A percentile compares a stretch with the other conserved stretches of the same genome.
Evolutionary conservation across 2,888 invertebrate genomes (phyloP).

Genomic region (Belgica antarctica): DNA sequence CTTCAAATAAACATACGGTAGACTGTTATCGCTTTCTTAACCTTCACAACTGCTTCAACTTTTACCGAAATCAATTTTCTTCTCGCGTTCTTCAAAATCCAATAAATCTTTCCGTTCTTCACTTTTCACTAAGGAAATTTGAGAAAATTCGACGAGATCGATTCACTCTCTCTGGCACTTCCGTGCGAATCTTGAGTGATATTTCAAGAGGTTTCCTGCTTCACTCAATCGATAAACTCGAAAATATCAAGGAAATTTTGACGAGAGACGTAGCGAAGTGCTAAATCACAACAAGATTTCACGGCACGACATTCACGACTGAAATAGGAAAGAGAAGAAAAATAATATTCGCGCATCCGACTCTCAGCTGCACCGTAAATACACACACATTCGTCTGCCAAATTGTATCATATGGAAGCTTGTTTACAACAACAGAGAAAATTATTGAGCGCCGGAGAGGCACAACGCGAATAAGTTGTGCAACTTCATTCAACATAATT

Average conservation of each 20-base stretch:
- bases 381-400: background rate
- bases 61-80: background rate
- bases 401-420: background rate
- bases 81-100: background rate
- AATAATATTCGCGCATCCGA: slow-evolving; percentile 4
- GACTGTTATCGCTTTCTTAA: background rate
- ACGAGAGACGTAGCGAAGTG: background rate
- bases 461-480: background rate
- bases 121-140: background rate
- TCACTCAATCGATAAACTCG: too few species aligned
- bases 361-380: slow-evolving; percentile 31
- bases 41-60: background rate
- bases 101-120: background rate
- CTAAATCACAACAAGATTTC: slow-evolving; percentile 7
- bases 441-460: background rate
- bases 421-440: background rate
- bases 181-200: too few species aligned
- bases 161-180: too few species aligned
- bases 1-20: background rate
- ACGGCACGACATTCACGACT: slow-evolving; percentile 10
- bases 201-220: too few species aligned
- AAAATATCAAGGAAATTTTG: too few species aligned
- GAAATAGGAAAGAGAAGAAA: background rate
- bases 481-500: background rate
- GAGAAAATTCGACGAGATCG: too few species aligned